Base-by-base conservation (phyloP, 2,888 invertebrate genomes). In the Conistra vaccinii region DNA sequence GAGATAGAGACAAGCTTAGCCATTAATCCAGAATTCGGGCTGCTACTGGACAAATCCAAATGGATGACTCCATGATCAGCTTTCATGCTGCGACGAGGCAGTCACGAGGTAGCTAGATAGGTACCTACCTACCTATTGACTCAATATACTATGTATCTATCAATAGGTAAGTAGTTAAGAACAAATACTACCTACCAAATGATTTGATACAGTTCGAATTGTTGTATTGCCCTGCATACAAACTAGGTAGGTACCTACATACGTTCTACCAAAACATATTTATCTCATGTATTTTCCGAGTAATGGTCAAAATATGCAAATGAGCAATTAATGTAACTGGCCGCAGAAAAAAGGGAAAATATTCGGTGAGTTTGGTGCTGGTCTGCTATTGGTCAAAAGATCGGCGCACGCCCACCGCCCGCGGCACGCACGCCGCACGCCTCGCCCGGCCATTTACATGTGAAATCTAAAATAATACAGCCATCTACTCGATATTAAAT, bases 231-330 rank as follows among this genome's bases (percentile, higher is more conserved):
- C 48, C 45, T 60, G 61, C 20, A 69, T 57, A 61, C 39, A 10
- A 42, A 12, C 48, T 80, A 17, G 61, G 35, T n/a, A 68, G 17
- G 10, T 42, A 42, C 32, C 32, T 68, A 69, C 17, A n/a, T 72
- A 80, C 53, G 61, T 67, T 63, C 61, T 57, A 75, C 72, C 65
- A 76, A 81, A 76, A 84, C 72, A 74, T 82, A 80, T 67, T 73
- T 73, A 80, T 77, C 79, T 81, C 83, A 77, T 81, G 81, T 85
- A 86, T 91, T 90, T 90, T 85, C 84, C 79, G 84, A 80, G 80
- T 91, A 92, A 94, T 93, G 91, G 90, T 89, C 84, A 89, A 93
- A 94, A 92, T 94, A 95, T 95, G 94, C 90, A 93, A 94, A 95
- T 93, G 77, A 63, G 81, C 85, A 92, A 93, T 94, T 93, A 93